Evolutionary conservation across 2,797 vertebrate species (phyloP).

Genomic region (Lutjanus argentimaculatus): DNA sequence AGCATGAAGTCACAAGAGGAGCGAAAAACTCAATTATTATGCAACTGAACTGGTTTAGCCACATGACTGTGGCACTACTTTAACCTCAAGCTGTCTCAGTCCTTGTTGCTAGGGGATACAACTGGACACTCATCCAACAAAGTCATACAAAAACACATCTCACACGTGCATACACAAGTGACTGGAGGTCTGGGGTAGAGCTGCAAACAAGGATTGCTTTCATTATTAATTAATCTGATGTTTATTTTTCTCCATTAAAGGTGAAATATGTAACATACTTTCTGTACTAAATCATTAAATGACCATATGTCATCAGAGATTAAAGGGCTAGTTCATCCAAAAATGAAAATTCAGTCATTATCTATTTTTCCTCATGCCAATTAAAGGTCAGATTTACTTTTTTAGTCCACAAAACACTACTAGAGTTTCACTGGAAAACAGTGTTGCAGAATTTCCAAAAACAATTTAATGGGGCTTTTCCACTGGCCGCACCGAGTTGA

Average conservation of each 20-base stretch:
- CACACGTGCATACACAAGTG: neutral
- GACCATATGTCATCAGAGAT: too few species aligned
- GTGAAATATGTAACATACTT: too few species aligned
- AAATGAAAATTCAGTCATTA: too few species aligned
- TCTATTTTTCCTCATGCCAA: too few species aligned
- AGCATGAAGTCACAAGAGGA: neutral
- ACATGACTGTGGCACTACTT: constrained; percentile 20
- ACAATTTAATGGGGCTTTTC: too few species aligned
- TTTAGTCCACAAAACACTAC: too few species aligned
- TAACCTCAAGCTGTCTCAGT: constrained; percentile 6
- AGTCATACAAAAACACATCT: neutral
- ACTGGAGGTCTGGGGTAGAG: neutral
- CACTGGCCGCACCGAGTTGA: too few species aligned
- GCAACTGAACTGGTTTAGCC: neutral
- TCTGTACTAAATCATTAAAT: too few species aligned
- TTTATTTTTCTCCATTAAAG: neutral
- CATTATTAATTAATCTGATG: neutral
- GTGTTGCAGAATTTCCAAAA: too few species aligned
- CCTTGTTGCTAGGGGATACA: constrained; percentile 42
- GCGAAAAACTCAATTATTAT: constrained; percentile 18
- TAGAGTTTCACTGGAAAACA: too few species aligned
- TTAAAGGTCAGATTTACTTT: too few species aligned
- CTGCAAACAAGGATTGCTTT: neutral
- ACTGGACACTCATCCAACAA: constrained; percentile 11
- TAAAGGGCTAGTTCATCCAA: too few species aligned